Base-by-base conservation (phyloP, 2,113 vertebrate species). In the Gyps fulvus region DNA sequence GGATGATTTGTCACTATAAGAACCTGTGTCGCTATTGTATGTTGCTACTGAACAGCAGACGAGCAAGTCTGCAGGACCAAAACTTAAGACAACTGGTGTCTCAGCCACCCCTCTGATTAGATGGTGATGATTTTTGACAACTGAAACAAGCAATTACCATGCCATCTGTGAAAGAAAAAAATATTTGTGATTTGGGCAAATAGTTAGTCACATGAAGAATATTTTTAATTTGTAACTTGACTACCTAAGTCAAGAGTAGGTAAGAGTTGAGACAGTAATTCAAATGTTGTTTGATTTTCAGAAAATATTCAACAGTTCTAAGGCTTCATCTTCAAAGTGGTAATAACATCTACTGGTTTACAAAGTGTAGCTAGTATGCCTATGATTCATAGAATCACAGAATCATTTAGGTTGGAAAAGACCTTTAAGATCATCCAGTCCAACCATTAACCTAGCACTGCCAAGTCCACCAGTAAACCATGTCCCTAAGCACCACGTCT, bases 281-380 rank as follows among this genome's bases (percentile, higher is more conserved):
- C 17, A 88, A 61, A 70, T 20, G 17, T 43, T 47, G 42, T 49
- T 57, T 54, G 86, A 88, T 42, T 89, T 74, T 83, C 61, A 76
- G 38, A 95, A 93, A 86, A 61, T 23, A 78, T 34, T 52, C 54
- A 71, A 32, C 3, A 8, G 49, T 38, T 83, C 36, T 36, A 38
- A 91, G 38, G 43, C 49, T 71, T 93, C 62, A 32, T 89, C 77
- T 96, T 38, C 88, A 22, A 66, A 76, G 66, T 43, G 62, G 45
- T 57, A 67, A 43, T 22, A 65, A 38, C 50, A 55, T 23, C 80
- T 80, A n/a, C 38, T 11, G 36, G 19, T 47, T 52, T 81, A 47
- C 43, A 57, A 38, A 77, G 86, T 3, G 1, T 4, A 27, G 25
- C 26, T 34, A 5, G 31, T 9, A 2, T 16, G 38, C 0, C 0